Evolutionary conservation across 2,888 invertebrate genomes (phyloP), one percentile per base, ranked within the genome.

Genomic region (Uloborus plumipes): DNA sequence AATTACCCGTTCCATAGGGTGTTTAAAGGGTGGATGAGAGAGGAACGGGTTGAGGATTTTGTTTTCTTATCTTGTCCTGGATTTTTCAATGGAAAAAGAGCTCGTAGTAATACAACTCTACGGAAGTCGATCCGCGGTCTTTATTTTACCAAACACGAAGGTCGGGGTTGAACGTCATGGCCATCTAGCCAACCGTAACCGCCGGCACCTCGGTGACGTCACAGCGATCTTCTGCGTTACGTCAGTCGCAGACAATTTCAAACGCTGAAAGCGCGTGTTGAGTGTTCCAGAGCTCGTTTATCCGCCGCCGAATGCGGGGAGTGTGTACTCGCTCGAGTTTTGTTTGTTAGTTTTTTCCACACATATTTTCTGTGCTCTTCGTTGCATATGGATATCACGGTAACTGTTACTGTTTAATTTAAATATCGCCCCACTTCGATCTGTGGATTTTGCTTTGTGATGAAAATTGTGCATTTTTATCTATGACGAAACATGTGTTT

Each of bases 81-180:
- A 61, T 79, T 67, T 39, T 53, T 47, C 47, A 62, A 67, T 73
- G 73, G 39, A 39, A 73, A 80, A 73, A 53, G 73, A 67, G 16
- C 53, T 53, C 47, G 70, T 31, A 31, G 67, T 65, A 71, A 66
- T 61, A 71, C 64, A 62, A 67, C 62, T 53, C 64, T 53, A 64
- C 69, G 69, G 69, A 77, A 77, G 69, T 51, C 55, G 47, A 61
- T 53, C 62, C 69, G 55, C 50, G 61, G 73, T 53, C 51, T 72
- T 67, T 67, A 72, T 69, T 80, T 74, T 71, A 16, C 62, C 49
- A 39, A 67, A 75, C 69, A 49, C 47, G 71, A 79, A 75, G 81
- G 75, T 76, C 71, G 76, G 81, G 71, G 75, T 76, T 81, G 75
- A 82, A 76, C 81, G 81, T 82, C 81, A 82, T 76, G 81, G 81